phyloP scores from a whole-genome alignment of 2,888 invertebrate species.

The Drosophila prostipennis region DNA sequence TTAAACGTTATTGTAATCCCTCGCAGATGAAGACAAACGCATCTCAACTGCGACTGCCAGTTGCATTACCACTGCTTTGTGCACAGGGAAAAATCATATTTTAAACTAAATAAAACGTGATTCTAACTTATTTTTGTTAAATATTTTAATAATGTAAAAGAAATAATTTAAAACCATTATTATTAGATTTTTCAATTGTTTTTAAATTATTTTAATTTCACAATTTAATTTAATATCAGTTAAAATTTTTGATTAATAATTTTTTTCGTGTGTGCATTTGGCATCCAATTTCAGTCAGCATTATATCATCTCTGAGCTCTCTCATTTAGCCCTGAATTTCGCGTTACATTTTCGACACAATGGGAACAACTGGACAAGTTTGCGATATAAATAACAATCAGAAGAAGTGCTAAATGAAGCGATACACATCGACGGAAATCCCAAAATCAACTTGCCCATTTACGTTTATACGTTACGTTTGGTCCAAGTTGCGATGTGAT shows the following conservation, averaged over 20 bases:
- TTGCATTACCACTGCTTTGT: conserved; percentile 10
- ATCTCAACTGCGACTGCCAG: conserved; percentile 11
- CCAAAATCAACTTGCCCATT: conserved; percentile 16
- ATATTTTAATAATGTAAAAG: too few relatives aligned
- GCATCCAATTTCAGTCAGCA: conserved; percentile 31
- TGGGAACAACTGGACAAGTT: conserved; percentile 60
- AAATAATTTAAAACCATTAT: too few relatives aligned
- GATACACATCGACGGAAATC: conserved; percentile 26
- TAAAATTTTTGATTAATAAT: too few relatives aligned
- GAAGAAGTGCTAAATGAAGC: conserved; percentile 63
- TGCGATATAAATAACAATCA: conserved; percentile 32
- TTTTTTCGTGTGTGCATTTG: conserved; percentile 11
- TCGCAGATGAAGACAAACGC: conserved; percentile 4
- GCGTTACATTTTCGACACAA: conserved; percentile 51
- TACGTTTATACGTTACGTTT: conserved; percentile 11
- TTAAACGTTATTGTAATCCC: conserved; percentile 37
- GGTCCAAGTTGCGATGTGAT: conserved; percentile 20
- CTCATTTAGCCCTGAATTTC: conserved; percentile 43
- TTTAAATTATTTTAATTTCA: too few relatives aligned
- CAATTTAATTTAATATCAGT: neutral
- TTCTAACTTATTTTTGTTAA: too few relatives aligned
- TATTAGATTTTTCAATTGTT: too few relatives aligned
- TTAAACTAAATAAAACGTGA: too few relatives aligned
- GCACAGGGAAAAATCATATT: conserved; percentile 3
- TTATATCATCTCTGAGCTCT: conserved; percentile 41